Conservation (phyloP, 2,797 vertebrate species). For the Hypotaenidia philippensis region DNA sequence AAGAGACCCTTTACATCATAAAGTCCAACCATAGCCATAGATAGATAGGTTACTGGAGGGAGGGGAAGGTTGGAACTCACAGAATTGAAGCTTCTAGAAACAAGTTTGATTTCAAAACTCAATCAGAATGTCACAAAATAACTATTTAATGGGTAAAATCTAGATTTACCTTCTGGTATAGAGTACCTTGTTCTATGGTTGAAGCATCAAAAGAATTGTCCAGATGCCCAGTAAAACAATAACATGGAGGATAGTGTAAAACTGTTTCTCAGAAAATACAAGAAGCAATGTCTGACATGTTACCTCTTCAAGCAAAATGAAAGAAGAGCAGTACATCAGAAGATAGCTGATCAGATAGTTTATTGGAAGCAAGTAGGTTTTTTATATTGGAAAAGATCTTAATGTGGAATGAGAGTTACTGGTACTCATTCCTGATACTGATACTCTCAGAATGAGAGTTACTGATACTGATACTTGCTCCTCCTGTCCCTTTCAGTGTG, state of each 20-base stretch:
- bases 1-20: too few relatives aligned
- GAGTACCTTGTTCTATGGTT: background rate
- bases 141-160: background rate
- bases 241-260: too few relatives aligned
- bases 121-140: background rate
- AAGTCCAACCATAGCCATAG: too few relatives aligned
- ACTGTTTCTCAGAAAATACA: background rate
- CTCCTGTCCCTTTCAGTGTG: background rate
- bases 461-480: background rate
- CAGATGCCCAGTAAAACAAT: background rate
- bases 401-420: accelerated
- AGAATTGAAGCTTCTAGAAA: background rate
- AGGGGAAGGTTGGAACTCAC: background rate
- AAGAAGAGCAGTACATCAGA: background rate
- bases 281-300: background rate
- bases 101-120: background rate
- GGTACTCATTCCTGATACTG: background rate
- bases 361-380: background rate
- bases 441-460: background rate
- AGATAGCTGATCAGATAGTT: background rate
- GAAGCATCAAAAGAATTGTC: background rate
- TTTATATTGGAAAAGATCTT: background rate
- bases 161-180: background rate
- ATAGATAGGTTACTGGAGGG: too few relatives aligned
- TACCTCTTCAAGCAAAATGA: background rate